A percentile compares a stretch with the other conserved stretches of the same genome.
These are phyloP conservation scores for Poecilia latipinna DNA, from an alignment of 2,113 vertebrate species.

Conservation along the genomic window DNA sequence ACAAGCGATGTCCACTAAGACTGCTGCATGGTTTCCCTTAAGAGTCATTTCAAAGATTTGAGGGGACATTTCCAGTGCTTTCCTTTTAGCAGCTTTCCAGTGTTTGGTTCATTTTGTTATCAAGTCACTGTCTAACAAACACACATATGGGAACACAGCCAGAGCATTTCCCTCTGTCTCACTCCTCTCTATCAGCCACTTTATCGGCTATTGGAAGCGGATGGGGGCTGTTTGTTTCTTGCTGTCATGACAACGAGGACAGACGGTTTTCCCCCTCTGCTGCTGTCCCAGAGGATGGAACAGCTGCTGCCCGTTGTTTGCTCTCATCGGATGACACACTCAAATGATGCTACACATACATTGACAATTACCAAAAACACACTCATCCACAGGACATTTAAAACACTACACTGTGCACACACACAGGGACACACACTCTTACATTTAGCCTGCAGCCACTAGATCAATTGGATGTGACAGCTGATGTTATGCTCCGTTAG, in stretches of 20 bases:
- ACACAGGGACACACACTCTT: background rate
- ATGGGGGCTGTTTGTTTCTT: conserved; percentile 67
- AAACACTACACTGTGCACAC: conserved; percentile 31
- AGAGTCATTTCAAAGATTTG: conserved; percentile 1
- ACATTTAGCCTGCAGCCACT: conserved; percentile 23
- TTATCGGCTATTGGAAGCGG: conserved; percentile 52
- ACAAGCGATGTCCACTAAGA: conserved; percentile 11
- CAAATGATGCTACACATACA: conserved; percentile 11
- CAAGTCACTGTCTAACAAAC: background rate
- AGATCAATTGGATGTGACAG: conserved; percentile 70
- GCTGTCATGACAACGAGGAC: conserved; percentile 66
- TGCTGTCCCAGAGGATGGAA: conserved; percentile 40
- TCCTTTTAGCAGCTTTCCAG: background rate
- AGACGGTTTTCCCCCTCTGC: conserved; percentile 46
- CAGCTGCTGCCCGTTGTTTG: conserved; percentile 58
- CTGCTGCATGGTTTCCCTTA: conserved; percentile 7
- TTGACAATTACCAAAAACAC: conserved; percentile 9
- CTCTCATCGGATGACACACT: conserved; percentile 35
- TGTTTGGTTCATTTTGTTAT: background rate
- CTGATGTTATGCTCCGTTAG: conserved; percentile 67
- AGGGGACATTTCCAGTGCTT: conserved; percentile 5
- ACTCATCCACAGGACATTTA: background rate
- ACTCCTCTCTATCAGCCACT: conserved; percentile 48
- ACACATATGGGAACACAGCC: conserved; percentile 15
- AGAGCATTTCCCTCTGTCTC: conserved; percentile 13